Base-by-base conservation (phyloP, 2,113 vertebrate genomes). In the Kryptolebias marmoratus region DNA sequence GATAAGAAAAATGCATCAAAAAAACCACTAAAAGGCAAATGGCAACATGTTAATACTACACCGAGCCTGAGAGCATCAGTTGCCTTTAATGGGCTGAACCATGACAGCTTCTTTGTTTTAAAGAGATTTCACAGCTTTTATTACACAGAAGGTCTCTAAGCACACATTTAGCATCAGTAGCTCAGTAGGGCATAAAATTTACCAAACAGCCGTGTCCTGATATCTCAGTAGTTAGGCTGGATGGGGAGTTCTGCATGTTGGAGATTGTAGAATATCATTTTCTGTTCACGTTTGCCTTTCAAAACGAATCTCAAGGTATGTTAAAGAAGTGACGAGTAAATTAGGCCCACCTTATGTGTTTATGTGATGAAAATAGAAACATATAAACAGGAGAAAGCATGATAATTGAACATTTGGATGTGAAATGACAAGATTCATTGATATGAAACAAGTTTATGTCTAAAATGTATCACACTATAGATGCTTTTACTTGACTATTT, bases 71-170 rank as follows among this genome's bases (percentile, higher is more conserved):
- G 45, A 64, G 50, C 73, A 54, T 67, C 62, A 47, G 15, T 52
- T 2, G 11, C 15, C 67, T 74, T 80, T 83, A 45, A 75, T 75
- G 70, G 66, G 15, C 47, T 44, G 48, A 15, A 22, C 54, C 68
- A 50, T 57, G 57, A 74, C 56, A 71, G 59, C 48, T 42, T 85
- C 18, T 68, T 42, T 80, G 36, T 75, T 73, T 79, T 67, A 59
- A 48, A 66, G 54, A 55, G 60, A 45, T 28, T 71, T 78, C 63
- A 63, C 47, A 79, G 66, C 56, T 79, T 77, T 74, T 27, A 65
- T 36, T 68, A 48, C 48, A 61, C 58, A 53, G 27, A 71, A 45
- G 30, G n/a, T 70, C 31, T 82, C 45, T 1, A 1, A 75, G 44
- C 68, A 64, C 68, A 64, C 44, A 70, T 22, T 78, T 32, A 71